phyloP scores from a whole-genome alignment of 1,140 invertebrate genomes.

The Drosophila elegans region DNA sequence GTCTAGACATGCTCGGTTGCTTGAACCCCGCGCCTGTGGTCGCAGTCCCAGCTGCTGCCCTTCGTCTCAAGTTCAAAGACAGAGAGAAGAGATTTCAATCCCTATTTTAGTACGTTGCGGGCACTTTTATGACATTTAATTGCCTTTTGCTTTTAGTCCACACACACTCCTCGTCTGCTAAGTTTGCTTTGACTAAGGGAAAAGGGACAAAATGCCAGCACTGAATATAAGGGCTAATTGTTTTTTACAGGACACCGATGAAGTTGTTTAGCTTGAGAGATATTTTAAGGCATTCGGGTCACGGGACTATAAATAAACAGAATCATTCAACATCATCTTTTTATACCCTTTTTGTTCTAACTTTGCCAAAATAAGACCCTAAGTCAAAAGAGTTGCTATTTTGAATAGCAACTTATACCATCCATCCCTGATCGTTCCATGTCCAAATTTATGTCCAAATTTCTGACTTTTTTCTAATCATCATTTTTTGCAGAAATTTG shows the following conservation, averaged over 20 bases:
- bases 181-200: neutral
- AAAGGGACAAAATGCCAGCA: too few species aligned
- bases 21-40: constrained; percentile 31
- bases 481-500: too few species aligned
- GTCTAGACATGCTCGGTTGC: constrained; percentile 43
- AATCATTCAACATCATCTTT: neutral
- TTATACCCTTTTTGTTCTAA: too few species aligned
- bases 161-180: neutral
- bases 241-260: neutral
- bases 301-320: too few species aligned
- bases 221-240: neutral
- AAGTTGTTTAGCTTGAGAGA: neutral
- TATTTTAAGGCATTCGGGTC: too few species aligned
- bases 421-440: too few species aligned
- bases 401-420: too few species aligned
- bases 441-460: too few species aligned
- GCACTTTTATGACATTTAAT: constrained; percentile 37
- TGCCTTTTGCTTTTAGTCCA: constrained; percentile 32
- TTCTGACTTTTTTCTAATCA: too few species aligned
- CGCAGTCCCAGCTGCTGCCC: constrained; percentile 30
- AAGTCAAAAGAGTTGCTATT: too few species aligned
- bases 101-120: constrained; percentile 31
- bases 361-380: too few species aligned
- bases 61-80: constrained; percentile 32
- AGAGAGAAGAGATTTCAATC: constrained; percentile 19